Evolutionary conservation across 2,888 invertebrate genomes (phyloP), one percentile per base, ranked within the genome.

Genomic region (Rotaria sp.): DNA sequence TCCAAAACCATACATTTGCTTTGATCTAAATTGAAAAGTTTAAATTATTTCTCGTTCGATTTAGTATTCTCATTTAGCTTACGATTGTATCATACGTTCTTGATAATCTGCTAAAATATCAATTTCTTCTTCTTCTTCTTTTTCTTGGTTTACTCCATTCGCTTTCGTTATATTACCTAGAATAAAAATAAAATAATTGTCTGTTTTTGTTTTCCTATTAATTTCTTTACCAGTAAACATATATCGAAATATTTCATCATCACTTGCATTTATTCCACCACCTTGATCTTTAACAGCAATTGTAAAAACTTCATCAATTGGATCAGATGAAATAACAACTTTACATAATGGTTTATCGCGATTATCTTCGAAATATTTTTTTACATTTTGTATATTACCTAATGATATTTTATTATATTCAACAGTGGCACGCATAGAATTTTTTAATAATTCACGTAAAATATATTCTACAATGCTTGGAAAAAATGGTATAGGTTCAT

Each of bases 371-470:
- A 80, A 80, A 26, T 80, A 45, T 80, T 38, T 30, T 45, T 38
- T 80, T 2, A 80, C 41, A 26, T 80, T 24, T 45, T 80, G 41
- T 24, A 45, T 11, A 13, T 80, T 80, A 45, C 41, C 38, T 2
- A 80, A 80, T 45, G 24, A 38, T 41, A 8, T 1, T 80, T 80
- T 80, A 26, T 11, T 24, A 45, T 45, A 26, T 45, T 80, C 75
- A 45, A 80, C 75, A 80, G 45, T 26, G 2, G 75, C 75, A 45
- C 75, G 38, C 75, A 80, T 80, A 10, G 75, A 80, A 80, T 80
- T 80, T 80, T 80, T 80, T 26, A 80, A 80, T 45, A 80, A 41
- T 80, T 80, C 75, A 10, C 75, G 75, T 80, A 80, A 13, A 45
- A 80, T 80, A 80, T 80, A 80, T 80, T 80, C 75, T 1, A 80